Conservation (phyloP, 2,797 vertebrate genomes). For the Gymnoscopelus braueri region DNA sequence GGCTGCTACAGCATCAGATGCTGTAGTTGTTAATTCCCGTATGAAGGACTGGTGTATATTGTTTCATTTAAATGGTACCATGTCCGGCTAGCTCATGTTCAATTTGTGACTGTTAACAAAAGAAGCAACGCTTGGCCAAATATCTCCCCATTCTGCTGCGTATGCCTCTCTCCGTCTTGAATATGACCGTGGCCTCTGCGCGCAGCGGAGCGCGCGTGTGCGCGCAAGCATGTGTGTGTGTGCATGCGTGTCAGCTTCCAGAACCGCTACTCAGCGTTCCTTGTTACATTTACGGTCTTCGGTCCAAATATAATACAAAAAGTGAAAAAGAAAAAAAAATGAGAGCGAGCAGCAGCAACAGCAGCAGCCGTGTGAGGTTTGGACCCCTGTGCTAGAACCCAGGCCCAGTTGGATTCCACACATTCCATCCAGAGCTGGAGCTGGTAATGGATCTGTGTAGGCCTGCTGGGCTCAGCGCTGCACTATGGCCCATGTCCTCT, state of each 20-base stretch:
- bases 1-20: conserved; percentile 36
- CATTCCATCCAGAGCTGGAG: conserved; percentile 79
- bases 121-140: too few species aligned
- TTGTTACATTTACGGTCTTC: conserved; percentile 57
- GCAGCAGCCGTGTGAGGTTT: conserved; percentile 69
- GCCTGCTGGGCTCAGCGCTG: conserved; percentile 72
- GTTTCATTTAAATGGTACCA: too few species aligned
- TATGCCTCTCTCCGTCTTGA: too few species aligned
- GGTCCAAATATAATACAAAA: conserved; percentile 46
- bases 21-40: background rate
- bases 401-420: conserved; percentile 79
- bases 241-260: background rate
- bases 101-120: too few species aligned
- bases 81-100: too few species aligned
- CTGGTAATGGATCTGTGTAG: conserved; percentile 80
- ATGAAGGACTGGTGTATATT: too few species aligned
- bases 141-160: too few species aligned
- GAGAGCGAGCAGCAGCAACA: conserved; percentile 48
- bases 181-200: too few species aligned
- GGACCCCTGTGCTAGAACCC: conserved; percentile 74
- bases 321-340: conserved; percentile 59
- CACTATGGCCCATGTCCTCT: conserved; percentile 34
- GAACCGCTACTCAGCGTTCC: conserved; percentile 45
- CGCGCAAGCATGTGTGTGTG: too few species aligned
- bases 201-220: too few species aligned